Percentiles rank a stretch among this genome's conserved stretches.
phyloP scores from a whole-genome alignment of 53 echinoderm and acorn worm species.

The Henricia sp. region DNA sequence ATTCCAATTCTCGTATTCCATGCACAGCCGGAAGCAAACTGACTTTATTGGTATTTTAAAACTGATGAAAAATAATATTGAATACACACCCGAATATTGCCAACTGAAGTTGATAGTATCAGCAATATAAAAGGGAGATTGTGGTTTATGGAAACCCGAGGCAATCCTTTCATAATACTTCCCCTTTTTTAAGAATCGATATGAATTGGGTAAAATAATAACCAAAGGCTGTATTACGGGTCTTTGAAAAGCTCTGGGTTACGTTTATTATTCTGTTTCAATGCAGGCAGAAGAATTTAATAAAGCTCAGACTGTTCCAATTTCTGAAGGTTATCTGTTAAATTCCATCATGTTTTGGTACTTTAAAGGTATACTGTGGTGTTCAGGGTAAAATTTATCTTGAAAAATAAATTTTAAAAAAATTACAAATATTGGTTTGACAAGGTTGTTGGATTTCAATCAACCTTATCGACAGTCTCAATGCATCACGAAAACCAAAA shows the following conservation, averaged over 20 bases:
- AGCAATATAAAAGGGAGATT: conserved; percentile 4
- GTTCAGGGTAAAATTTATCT: too few relatives aligned
- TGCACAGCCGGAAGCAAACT: neutral
- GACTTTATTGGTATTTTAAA: neutral
- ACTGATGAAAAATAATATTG: neutral
- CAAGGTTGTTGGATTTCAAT: too few relatives aligned
- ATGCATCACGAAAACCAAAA: too few relatives aligned
- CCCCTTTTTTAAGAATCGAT: neutral
- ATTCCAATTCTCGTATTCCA: neutral
- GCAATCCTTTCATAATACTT: conserved; percentile 18
- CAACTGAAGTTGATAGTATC: conserved; percentile 6
- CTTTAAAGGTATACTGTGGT: too few relatives aligned
- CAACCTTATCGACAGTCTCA: too few relatives aligned
- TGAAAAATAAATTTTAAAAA: too few relatives aligned
- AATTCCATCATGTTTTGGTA: too few relatives aligned
- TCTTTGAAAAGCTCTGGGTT: neutral
- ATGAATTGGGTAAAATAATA: conserved; percentile 18
- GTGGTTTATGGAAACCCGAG: neutral
- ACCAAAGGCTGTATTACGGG: neutral
- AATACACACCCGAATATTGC: conserved; percentile 11
- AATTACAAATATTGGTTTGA: too few relatives aligned
- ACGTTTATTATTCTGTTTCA: neutral
- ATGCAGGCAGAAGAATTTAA: neutral
- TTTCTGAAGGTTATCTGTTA: too few relatives aligned
- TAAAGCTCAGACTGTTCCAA: neutral